Evolutionary conservation across 2,113 vertebrate genomes (phyloP).

Genomic region (Megaptera novaeangliae): DNA sequence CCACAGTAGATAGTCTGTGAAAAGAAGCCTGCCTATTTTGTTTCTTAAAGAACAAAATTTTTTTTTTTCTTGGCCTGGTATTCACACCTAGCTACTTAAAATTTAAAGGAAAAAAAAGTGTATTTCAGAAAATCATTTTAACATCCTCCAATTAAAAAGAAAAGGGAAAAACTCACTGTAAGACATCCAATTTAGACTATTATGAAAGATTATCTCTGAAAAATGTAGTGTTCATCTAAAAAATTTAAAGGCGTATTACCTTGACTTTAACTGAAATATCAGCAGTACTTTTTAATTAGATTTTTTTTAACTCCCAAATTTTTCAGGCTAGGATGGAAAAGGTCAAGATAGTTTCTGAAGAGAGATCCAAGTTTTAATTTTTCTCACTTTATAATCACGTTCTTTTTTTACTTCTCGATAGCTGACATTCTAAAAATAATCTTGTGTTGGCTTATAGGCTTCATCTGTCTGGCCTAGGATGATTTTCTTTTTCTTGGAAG

Average conservation of each 20-base stretch:
- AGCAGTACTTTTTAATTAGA: slow-evolving; percentile 43
- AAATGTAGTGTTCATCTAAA: slow-evolving; percentile 6
- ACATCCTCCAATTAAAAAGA: not conserved
- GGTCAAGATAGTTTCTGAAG: slow-evolving; percentile 16
- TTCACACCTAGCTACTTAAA: slow-evolving; percentile 5
- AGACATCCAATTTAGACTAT: slow-evolving; percentile 34
- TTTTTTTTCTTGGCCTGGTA: not conserved
- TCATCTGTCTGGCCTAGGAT: slow-evolving; percentile 38
- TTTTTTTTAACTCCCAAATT: not conserved
- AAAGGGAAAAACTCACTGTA: not conserved
- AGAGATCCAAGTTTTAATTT: slow-evolving; percentile 17
- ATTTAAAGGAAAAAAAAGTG: not conserved
- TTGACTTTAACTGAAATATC: slow-evolving; percentile 23
- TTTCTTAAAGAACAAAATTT: not conserved
- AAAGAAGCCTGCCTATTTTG: not conserved
- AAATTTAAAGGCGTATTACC: slow-evolving; percentile 13
- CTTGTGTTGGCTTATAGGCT: slow-evolving; percentile 31
- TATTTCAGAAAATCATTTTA: slow-evolving; percentile 37
- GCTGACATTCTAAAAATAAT: slow-evolving; percentile 50
- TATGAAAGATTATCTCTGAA: slow-evolving; percentile 36
- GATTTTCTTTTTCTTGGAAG: not conserved
- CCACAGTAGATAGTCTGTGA: not conserved
- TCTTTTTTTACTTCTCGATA: not conserved
- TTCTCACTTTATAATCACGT: slow-evolving; percentile 31
- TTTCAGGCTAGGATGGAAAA: slow-evolving; percentile 15